Evolutionary conservation across 2,113 vertebrate genomes (phyloP).

Genomic region (Ammodytes marinus): DNA sequence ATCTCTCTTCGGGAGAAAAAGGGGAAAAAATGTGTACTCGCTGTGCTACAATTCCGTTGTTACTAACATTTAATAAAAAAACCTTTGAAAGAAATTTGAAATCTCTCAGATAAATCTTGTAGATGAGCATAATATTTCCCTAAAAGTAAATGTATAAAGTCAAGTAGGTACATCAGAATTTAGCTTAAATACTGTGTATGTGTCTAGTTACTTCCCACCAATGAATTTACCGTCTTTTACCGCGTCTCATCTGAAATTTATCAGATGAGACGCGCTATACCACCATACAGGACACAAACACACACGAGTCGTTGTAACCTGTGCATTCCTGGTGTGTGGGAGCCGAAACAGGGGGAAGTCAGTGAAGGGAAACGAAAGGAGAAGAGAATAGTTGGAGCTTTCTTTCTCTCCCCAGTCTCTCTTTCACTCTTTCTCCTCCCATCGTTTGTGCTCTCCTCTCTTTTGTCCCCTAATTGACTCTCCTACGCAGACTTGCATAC

Average conservation of each 20-base stretch:
- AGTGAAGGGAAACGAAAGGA: constrained; percentile 64
- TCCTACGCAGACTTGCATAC: constrained; percentile 67
- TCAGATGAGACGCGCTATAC: neutral
- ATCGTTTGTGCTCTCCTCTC: constrained; percentile 63
- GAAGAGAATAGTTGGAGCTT: constrained; percentile 65
- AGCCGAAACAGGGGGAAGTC: constrained; percentile 70
- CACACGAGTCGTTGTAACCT: constrained; percentile 51
- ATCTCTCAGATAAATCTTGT: neutral
- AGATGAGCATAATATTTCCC: neutral
- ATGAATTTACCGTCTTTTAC: no score
- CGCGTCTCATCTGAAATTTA: no score
- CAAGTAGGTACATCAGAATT: neutral
- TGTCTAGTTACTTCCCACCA: constrained; percentile 7
- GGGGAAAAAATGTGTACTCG: no score
- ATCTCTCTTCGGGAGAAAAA: no score
- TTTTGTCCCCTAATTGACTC: constrained; percentile 80
- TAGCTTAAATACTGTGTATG: neutral
- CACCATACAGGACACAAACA: constrained; percentile 18
- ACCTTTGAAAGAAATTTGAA: no score
- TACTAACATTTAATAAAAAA: no score
- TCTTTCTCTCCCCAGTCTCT: constrained; percentile 59
- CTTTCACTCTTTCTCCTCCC: constrained; percentile 65
- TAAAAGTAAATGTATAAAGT: neutral
- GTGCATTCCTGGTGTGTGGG: constrained; percentile 82
- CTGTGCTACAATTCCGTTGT: no score